phyloP scores from a whole-genome alignment of 2,113 vertebrate species.

The Tetrax tetrax region DNA sequence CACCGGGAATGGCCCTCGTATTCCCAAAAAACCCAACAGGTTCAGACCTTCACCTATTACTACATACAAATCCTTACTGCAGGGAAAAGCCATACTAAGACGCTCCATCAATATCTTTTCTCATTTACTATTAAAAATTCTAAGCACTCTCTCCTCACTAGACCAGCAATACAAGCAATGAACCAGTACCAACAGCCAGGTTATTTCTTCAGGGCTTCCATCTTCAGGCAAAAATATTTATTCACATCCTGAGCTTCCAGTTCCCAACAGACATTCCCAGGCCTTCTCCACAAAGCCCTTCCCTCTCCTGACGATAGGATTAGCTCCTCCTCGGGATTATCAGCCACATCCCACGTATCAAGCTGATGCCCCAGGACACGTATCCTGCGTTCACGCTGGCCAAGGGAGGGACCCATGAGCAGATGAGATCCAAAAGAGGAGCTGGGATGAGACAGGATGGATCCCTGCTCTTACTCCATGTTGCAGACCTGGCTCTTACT shows the following conservation, averaged over 20 bases:
- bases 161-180: background rate
- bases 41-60: background rate
- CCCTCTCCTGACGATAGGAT: background rate
- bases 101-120: background rate
- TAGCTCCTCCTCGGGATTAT: background rate
- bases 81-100: background rate
- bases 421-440: background rate
- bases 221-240: constrained; percentile 3
- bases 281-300: background rate
- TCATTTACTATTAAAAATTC: background rate
- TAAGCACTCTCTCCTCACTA: background rate
- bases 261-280: constrained; percentile 10
- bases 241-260: background rate
- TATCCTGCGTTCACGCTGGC: background rate
- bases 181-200: background rate
- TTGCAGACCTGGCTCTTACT: background rate
- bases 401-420: background rate
- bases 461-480: background rate
- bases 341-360: background rate
- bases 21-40: background rate
- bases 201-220: background rate
- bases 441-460: background rate
- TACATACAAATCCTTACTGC: background rate
- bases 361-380: background rate
- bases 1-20: background rate